phyloP scores from a whole-genome alignment of 1,140 invertebrate species.

The Temnothorax curvispinosus region DNA sequence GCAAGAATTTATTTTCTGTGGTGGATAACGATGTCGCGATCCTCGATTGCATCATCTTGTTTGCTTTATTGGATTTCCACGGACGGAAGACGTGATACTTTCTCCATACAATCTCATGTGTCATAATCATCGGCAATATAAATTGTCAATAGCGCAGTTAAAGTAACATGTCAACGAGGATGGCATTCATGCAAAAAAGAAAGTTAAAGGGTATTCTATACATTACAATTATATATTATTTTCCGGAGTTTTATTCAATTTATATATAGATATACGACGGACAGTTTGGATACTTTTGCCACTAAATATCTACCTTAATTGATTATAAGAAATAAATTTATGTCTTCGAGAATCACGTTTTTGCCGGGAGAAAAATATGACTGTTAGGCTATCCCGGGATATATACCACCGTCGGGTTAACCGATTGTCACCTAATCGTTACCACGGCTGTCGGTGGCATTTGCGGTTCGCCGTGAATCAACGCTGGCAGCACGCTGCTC shows the following conservation, averaged over 20 bases:
- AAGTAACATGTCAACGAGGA: neutral
- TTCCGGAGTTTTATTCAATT: conserved; percentile 3
- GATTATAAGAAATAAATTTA: neutral
- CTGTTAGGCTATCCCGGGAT: neutral
- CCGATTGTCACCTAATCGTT: conserved; percentile 61
- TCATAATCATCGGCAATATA: conserved; percentile 16
- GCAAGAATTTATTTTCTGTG: conserved; percentile 19
- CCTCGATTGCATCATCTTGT: conserved; percentile 26
- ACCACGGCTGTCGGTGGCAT: conserved; percentile 52
- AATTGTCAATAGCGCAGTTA: conserved; percentile 3
- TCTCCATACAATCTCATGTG: conserved; percentile 25
- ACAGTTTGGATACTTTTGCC: neutral
- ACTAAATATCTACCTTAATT: neutral
- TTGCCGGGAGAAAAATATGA: conserved; percentile 6
- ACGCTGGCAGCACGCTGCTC: conserved; percentile 65
- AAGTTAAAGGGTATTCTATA: neutral
- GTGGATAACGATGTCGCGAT: conserved; percentile 8
- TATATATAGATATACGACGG: neutral
- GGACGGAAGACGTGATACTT: conserved; percentile 22
- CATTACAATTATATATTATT: conserved; percentile 11
- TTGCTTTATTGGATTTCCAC: conserved; percentile 42
- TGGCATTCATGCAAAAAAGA: neutral
- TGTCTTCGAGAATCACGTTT: neutral
- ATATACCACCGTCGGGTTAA: conserved; percentile 22
- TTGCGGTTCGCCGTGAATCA: conserved; percentile 70